Evolutionary conservation across 2,113 vertebrate genomes (phyloP).

Genomic region (Aleadryas rufinucha): DNA sequence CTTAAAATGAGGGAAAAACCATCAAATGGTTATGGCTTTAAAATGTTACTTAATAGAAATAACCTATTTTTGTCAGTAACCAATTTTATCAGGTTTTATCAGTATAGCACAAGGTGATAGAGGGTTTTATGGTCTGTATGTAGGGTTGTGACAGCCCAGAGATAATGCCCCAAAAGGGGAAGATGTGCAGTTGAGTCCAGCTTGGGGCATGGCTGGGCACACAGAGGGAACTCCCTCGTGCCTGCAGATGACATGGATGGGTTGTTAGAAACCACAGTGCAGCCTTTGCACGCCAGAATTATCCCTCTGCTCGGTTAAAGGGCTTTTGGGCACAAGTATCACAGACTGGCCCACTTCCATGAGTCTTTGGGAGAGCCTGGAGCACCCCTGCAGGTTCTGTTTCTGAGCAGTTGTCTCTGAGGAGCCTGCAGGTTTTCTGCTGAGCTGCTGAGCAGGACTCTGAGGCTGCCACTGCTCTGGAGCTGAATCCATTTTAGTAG

Average conservation of each 20-base stretch:
- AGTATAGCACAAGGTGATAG: background rate
- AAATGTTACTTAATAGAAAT: background rate
- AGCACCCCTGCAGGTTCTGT: background rate
- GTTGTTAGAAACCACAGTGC: background rate
- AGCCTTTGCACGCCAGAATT: background rate
- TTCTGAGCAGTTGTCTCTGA: background rate
- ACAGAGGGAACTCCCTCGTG: background rate
- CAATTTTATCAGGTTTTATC: background rate
- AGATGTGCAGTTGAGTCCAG: background rate
- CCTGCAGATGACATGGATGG: rapidly evolving
- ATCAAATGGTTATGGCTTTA: background rate
- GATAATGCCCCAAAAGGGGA: no score
- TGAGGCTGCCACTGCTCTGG: rapidly evolving
- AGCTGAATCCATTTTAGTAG: background rate
- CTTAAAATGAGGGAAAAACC: background rate
- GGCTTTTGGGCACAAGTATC: background rate
- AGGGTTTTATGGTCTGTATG: background rate
- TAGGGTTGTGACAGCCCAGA: background rate
- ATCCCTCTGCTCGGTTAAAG: background rate
- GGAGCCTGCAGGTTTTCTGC: background rate
- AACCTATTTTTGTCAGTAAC: background rate
- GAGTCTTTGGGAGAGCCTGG: background rate
- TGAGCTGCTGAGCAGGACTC: rapidly evolving
- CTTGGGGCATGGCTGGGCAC: background rate
- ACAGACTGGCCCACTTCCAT: background rate